Evolutionary conservation across 2,797 vertebrate species (phyloP), one percentile per base, ranked within the genome.

Genomic region (Amniataba percoides): DNA sequence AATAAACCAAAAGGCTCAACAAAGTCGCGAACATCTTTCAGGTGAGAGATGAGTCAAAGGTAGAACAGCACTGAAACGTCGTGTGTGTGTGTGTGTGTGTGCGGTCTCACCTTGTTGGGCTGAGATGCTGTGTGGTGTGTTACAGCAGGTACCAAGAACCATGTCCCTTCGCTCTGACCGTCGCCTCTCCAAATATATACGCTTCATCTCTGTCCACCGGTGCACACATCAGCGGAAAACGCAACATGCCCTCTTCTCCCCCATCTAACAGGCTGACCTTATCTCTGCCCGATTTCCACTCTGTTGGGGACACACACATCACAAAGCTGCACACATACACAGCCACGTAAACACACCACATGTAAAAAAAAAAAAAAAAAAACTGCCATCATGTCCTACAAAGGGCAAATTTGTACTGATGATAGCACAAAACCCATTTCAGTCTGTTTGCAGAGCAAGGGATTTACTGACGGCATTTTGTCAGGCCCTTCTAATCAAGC

Each of bases 201-300:
- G 13, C 87, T 83, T 86, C 88, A 64, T 69, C 80, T 45, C 15
- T 56, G 2, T 45, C 16, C 56, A 27, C 43, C n/a, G 75, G 48
- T 82, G 93, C 91, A 88, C 61, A 92, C 87, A 89, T 96, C 95
- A 95, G 95, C 92, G 88, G 95, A 96, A 96, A 96, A 94, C 68
- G 25, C 64, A 65, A 74, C 69, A 55, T 57, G 73, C 84, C 74
- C 83, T 52, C 77, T 23, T 87, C 42, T 19, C 86, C 87, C 79
- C 51, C 74, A 77, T 75, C 53, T 72, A 70, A 66, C 52, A 57
- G 64, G 39, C 72, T 66, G 68, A 56, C 71, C 77, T 87, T 86
- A 92, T 91, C 84, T 60, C 78, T 11, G 61, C 51, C 49, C 11
- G 64, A 77, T 87, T 90, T 85, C 87, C 80, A 87, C 65, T 3